These are phyloP conservation scores for Odontamblyopus rebecca DNA, from an alignment of 2,797 vertebrate species.

Conservation along the genomic window DNA sequence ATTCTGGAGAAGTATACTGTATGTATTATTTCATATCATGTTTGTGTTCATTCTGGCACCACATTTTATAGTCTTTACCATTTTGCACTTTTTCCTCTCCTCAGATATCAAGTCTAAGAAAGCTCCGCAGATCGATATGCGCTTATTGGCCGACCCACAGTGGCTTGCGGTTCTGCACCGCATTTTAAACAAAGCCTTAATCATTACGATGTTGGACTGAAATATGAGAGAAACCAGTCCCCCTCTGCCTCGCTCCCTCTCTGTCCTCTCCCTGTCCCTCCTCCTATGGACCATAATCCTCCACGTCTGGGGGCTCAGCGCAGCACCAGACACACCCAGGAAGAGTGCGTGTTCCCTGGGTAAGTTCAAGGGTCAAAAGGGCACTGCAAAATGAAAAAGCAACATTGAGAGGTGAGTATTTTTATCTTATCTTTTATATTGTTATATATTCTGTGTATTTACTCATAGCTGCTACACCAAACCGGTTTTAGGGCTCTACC, in stretches of 20 bases:
- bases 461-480: no score
- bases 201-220: slow-evolving; percentile 48
- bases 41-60: background rate
- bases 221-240: slow-evolving; percentile 46
- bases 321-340: slow-evolving; percentile 31
- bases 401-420: background rate
- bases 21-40: no score
- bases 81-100: slow-evolving; percentile 7
- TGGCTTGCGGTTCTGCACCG: slow-evolving; percentile 38
- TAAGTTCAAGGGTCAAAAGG: slow-evolving; percentile 49
- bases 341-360: slow-evolving; percentile 43
- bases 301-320: slow-evolving; percentile 32
- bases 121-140: slow-evolving; percentile 46
- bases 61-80: background rate
- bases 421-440: no score
- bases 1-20: no score
- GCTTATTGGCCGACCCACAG: slow-evolving; percentile 29
- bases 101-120: slow-evolving; percentile 27
- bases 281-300: slow-evolving; percentile 45
- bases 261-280: slow-evolving; percentile 12
- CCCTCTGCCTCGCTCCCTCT: background rate
- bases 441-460: no score
- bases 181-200: slow-evolving; percentile 59
- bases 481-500: no score
- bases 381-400: slow-evolving; percentile 42